Conservation (phyloP, 2,113 vertebrate species). For the Rhipidura dahli region DNA sequence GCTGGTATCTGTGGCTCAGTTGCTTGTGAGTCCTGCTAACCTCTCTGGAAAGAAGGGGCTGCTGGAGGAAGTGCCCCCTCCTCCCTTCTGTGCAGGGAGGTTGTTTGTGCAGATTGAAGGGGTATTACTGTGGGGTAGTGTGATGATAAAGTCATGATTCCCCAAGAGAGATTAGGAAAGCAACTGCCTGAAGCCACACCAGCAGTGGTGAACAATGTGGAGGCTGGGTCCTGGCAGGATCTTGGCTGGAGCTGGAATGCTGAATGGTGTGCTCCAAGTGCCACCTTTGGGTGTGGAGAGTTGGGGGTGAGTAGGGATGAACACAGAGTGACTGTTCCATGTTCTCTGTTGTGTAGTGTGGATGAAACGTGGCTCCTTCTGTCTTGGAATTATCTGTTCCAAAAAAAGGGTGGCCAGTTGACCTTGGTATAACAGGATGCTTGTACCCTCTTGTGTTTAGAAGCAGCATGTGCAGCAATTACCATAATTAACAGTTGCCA, state of each 20-base stretch:
- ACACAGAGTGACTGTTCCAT: not conserved
- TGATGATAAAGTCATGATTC: not conserved
- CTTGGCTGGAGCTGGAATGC: not conserved
- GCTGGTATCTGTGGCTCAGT: fast-evolving
- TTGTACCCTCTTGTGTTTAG: slow-evolving; percentile 66
- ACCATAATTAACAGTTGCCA: slow-evolving; percentile 65
- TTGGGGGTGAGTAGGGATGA: not conserved
- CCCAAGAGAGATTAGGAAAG: not conserved
- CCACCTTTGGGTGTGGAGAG: not conserved
- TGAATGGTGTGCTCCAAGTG: not conserved
- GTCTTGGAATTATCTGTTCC: not conserved
- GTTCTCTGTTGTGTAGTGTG: not conserved
- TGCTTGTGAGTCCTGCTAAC: fast-evolving
- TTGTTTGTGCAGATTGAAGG: not conserved
- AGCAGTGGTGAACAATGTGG: not conserved
- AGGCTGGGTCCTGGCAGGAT: not conserved
- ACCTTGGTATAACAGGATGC: slow-evolving; percentile 37
- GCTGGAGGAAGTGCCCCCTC: not conserved
- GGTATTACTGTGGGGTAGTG: not conserved
- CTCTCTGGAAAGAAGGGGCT: not conserved
- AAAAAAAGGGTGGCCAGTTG: not conserved
- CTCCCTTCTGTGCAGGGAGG: not conserved
- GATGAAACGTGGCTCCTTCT: not conserved
- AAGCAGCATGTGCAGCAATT: slow-evolving; percentile 60
- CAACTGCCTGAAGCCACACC: not conserved